Conservation (phyloP, 2,113 vertebrate species). For the Grallaria varia region DNA sequence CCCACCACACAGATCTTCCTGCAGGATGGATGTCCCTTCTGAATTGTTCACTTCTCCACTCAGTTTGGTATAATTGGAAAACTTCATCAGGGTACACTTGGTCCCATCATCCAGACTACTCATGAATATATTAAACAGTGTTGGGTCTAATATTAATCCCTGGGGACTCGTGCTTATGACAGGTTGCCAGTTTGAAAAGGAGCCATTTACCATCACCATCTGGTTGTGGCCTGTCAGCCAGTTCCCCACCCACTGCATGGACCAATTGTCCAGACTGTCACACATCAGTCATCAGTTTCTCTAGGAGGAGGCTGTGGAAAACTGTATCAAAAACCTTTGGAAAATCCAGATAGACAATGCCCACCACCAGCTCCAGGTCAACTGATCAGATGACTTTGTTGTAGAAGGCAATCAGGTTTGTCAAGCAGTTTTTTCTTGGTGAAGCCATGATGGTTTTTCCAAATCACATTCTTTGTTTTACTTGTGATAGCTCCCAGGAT, state of each 20-base stretch:
- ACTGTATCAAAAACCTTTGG: neutral
- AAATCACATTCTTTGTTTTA: neutral
- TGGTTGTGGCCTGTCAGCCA: neutral
- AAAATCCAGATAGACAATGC: neutral
- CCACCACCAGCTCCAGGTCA: neutral
- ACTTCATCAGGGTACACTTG: neutral
- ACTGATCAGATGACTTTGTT: neutral
- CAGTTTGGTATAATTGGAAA: neutral
- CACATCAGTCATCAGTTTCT: neutral
- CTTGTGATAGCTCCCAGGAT: no score
- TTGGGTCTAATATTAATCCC: neutral
- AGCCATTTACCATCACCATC: neutral
- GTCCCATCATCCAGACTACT: neutral
- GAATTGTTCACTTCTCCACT: neutral
- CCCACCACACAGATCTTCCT: neutral
- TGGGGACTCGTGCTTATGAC: neutral
- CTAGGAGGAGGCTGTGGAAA: neutral
- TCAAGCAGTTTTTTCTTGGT: neutral
- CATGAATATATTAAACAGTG: neutral
- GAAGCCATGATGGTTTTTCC: neutral
- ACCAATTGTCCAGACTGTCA: neutral
- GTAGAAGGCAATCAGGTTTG: neutral
- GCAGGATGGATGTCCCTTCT: neutral
- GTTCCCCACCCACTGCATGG: neutral
- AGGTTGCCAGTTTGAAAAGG: neutral